Conservation (phyloP, 1,140 invertebrate species). For the Euura lappo region DNA sequence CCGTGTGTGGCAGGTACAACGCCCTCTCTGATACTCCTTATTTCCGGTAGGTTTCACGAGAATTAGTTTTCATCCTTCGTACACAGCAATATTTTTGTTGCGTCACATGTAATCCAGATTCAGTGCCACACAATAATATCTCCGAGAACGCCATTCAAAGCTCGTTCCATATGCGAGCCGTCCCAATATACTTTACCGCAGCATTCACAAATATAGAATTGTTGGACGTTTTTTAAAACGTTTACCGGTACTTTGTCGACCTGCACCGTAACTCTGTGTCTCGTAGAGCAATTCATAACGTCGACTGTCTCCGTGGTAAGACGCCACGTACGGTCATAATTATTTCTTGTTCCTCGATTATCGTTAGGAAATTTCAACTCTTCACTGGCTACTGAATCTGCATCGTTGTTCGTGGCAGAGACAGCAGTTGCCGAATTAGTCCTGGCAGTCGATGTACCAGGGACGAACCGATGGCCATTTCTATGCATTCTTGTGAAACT, state of each 20-base stretch:
- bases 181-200: conserved; percentile 75
- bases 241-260: conserved; percentile 57
- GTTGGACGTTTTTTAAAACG: conserved; percentile 56
- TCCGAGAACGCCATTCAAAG: conserved; percentile 49
- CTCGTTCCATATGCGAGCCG: conserved; percentile 63
- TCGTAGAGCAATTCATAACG: conserved; percentile 50
- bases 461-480: not conserved
- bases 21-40: too few relatives aligned
- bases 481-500: not conserved
- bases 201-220: conserved; percentile 67
- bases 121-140: conserved; percentile 41
- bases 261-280: conserved; percentile 57
- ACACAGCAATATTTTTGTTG: too few relatives aligned
- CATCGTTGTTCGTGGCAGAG: conserved; percentile 1
- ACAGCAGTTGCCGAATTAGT: conserved; percentile 23
- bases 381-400: conserved; percentile 23
- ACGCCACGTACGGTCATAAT: conserved; percentile 42
- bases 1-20: too few relatives aligned
- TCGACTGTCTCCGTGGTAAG: conserved; percentile 47
- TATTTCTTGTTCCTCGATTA: conserved; percentile 44
- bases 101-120: not conserved
- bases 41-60: too few relatives aligned
- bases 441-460: not conserved
- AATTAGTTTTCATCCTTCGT: too few relatives aligned
- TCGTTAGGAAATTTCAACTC: conserved; percentile 47